Conservation (phyloP, 2,113 vertebrate genomes). For the Panthera tigris region DNA sequence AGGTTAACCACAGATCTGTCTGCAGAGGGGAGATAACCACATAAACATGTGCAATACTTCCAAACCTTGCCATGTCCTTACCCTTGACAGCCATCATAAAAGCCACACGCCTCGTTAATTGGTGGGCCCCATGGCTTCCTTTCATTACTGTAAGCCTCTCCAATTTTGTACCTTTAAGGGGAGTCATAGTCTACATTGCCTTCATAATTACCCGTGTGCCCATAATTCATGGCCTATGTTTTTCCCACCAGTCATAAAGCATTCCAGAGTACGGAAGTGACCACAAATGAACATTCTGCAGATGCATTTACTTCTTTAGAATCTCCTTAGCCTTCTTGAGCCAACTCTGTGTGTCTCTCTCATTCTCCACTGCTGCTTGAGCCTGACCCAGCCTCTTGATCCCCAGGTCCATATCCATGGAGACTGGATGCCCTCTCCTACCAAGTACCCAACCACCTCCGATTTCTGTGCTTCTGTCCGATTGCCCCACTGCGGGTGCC, state of each 20-base stretch:
- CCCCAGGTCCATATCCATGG: neutral
- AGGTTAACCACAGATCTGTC: neutral
- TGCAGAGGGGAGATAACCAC: too few relatives aligned
- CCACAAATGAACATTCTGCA: accelerated
- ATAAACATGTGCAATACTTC: accelerated
- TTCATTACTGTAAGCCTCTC: neutral
- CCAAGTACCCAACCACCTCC: neutral
- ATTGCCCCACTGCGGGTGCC: neutral
- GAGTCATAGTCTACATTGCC: accelerated
- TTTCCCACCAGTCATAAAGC: neutral
- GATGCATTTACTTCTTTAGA: neutral
- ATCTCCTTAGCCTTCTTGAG: neutral
- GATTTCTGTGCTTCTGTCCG: neutral
- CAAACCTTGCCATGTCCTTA: neutral
- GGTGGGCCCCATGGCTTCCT: neutral
- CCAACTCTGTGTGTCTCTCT: too few relatives aligned
- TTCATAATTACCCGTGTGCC: accelerated
- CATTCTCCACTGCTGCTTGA: too few relatives aligned
- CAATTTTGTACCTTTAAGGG: neutral
- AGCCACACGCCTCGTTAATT: neutral
- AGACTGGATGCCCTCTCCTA: neutral
- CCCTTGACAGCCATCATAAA: neutral
- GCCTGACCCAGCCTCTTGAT: neutral
- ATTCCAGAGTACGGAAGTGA: accelerated
- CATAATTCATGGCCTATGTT: neutral